phyloP scores from a whole-genome alignment of 2,797 vertebrate species.

The Falco columbarius region DNA sequence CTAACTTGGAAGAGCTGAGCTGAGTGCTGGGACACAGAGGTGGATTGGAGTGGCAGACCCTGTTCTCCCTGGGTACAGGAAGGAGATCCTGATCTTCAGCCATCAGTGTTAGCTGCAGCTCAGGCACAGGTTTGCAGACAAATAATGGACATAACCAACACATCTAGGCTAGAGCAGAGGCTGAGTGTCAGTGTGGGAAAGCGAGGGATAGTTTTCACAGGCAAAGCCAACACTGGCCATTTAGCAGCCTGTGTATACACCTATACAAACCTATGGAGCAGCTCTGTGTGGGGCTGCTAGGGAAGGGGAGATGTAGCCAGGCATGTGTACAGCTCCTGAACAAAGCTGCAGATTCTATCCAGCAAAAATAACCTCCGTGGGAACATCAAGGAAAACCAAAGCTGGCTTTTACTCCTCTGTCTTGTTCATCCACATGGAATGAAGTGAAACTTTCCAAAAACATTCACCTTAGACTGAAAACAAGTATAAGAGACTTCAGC shows the following conservation, averaged over 20 bases:
- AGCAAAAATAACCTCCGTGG: neutral
- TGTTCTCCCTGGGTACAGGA: neutral
- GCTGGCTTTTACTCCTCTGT: neutral
- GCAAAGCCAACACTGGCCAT: neutral
- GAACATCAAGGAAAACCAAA: neutral
- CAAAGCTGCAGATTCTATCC: neutral
- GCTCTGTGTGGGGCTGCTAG: neutral
- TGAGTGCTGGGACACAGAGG: neutral
- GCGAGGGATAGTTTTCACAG: neutral
- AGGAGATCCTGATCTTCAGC: neutral
- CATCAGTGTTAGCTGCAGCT: neutral
- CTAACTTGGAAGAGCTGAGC: neutral
- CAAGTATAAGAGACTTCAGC: neutral
- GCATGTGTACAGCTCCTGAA: neutral
- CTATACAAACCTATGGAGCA: neutral
- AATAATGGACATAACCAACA: neutral
- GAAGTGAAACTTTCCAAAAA: neutral
- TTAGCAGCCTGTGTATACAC: neutral
- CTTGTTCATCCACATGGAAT: neutral
- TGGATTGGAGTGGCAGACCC: neutral
- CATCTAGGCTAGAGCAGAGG: neutral
- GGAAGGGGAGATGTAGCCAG: neutral
- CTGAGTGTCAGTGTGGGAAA: neutral
- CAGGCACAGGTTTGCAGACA: neutral
- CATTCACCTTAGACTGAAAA: neutral